These are phyloP conservation scores for Esox lucius DNA, from an alignment of 2,797 vertebrate genomes.

Conservation along the genomic window DNA sequence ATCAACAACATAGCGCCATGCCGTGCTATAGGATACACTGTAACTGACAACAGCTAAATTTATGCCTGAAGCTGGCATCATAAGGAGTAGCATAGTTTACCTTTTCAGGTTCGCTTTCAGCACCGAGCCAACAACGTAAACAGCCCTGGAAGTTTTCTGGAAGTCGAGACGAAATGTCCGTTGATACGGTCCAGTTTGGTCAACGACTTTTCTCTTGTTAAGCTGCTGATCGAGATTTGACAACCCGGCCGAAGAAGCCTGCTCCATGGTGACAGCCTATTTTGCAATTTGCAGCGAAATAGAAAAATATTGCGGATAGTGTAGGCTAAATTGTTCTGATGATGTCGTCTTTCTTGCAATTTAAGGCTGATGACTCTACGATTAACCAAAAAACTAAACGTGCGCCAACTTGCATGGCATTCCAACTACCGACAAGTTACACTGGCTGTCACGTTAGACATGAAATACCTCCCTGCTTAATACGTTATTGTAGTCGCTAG, in stretches of 20 bases:
- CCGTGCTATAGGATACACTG: not conserved
- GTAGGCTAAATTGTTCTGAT: not conserved
- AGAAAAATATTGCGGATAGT: not conserved
- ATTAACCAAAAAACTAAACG: not conserved
- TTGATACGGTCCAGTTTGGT: not conserved
- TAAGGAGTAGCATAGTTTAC: slow-evolving; percentile 30
- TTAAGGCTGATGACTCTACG: slow-evolving; percentile 13
- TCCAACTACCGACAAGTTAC: not conserved
- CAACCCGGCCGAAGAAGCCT: not conserved
- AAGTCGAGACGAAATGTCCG: slow-evolving; percentile 53
- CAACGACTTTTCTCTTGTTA: not conserved
- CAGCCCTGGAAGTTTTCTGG: rapidly evolving
- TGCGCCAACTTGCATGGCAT: not conserved
- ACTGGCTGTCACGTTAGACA: too few species aligned
- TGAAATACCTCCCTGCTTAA: too few species aligned
- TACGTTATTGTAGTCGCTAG: too few species aligned
- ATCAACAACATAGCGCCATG: not conserved
- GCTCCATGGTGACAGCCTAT: slow-evolving; percentile 10
- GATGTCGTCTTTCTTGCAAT: slow-evolving; percentile 14
- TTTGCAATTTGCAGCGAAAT: not conserved
- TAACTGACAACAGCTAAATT: not conserved
- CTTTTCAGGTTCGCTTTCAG: slow-evolving; percentile 52
- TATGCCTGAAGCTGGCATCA: not conserved
- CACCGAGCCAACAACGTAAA: slow-evolving; percentile 50
- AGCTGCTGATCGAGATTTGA: not conserved